Conservation (phyloP, 2,888 invertebrate species). For the Tolmerus cingulatus region DNA sequence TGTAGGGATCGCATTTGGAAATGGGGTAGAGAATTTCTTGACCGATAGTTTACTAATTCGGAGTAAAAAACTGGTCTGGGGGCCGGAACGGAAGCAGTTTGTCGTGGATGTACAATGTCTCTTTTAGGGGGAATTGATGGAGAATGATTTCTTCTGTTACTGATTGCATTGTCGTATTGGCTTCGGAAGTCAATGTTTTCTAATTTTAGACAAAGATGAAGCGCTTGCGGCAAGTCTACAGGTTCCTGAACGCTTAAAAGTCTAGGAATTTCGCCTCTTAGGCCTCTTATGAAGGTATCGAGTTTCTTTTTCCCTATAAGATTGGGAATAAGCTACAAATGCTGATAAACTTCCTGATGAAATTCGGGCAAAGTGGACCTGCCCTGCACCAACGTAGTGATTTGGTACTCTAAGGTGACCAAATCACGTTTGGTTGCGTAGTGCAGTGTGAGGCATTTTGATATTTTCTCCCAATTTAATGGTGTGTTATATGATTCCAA, state of each 20-base stretch:
- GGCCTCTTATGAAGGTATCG: constrained; percentile 3
- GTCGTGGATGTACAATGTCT: neutral
- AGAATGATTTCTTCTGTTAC: neutral
- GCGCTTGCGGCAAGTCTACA: neutral
- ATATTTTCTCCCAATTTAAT: constrained; percentile 12
- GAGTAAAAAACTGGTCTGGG: neutral
- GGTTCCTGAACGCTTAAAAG: constrained; percentile 18
- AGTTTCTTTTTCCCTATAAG: constrained; percentile 24
- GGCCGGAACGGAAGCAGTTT: neutral
- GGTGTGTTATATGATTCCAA: too few relatives aligned
- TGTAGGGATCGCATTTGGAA: neutral
- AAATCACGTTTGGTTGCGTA: constrained; percentile 20
- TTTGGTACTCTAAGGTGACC: constrained; percentile 12
- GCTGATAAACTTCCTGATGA: too few relatives aligned
- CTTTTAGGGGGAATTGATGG: neutral
- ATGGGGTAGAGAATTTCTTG: neutral
- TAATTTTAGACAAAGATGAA: neutral
- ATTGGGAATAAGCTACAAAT: too few relatives aligned
- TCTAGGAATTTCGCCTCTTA: constrained; percentile 27
- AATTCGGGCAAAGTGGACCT: neutral
- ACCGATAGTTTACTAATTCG: neutral
- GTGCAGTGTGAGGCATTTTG: neutral
- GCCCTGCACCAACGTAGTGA: constrained; percentile 2
- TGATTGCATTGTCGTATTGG: neutral
- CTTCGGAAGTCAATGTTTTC: neutral